A percentile compares a stretch with the other conserved stretches of the same genome.
Conservation (phyloP, 2,113 vertebrate genomes). For the Pseudorasbora parva region DNA sequence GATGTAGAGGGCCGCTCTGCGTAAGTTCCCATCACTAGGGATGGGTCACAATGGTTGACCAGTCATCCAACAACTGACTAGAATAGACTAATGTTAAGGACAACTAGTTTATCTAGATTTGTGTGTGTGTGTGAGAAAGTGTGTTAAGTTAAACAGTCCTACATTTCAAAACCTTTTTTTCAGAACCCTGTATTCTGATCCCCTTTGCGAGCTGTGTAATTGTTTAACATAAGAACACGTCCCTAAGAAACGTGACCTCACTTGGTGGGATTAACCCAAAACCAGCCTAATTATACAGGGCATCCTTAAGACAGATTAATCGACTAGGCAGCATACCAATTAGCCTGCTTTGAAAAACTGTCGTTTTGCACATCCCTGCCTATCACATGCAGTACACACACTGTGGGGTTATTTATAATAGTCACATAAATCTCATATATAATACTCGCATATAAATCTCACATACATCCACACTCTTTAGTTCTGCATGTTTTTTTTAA, state of each 20-base stretch:
- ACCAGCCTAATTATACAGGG: neutral
- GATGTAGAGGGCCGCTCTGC: conserved; percentile 94
- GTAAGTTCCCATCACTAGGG: conserved; percentile 79
- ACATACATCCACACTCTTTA: neutral
- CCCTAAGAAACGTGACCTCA: neutral
- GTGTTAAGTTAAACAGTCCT: neutral
- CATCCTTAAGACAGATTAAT: conserved; percentile 1
- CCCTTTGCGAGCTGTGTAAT: neutral
- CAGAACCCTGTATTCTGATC: neutral
- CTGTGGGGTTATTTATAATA: neutral
- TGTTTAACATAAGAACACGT: neutral
- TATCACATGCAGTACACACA: too few species aligned
- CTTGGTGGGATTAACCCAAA: conserved; percentile 11
- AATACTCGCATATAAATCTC: too few species aligned
- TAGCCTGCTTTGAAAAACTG: neutral
- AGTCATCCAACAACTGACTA: neutral
- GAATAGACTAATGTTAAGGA: neutral
- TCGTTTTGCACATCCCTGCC: neutral
- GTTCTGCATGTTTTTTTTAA: neutral
- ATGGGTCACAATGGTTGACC: neutral
- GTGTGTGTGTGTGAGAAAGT: neutral
- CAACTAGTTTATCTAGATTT: neutral
- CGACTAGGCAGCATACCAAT: neutral
- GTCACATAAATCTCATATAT: too few species aligned
- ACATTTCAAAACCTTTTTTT: neutral